Evolutionary conservation across 2,888 invertebrate genomes (phyloP), one percentile per base, ranked within the genome.

Genomic region (Oxycera nigricornis): DNA sequence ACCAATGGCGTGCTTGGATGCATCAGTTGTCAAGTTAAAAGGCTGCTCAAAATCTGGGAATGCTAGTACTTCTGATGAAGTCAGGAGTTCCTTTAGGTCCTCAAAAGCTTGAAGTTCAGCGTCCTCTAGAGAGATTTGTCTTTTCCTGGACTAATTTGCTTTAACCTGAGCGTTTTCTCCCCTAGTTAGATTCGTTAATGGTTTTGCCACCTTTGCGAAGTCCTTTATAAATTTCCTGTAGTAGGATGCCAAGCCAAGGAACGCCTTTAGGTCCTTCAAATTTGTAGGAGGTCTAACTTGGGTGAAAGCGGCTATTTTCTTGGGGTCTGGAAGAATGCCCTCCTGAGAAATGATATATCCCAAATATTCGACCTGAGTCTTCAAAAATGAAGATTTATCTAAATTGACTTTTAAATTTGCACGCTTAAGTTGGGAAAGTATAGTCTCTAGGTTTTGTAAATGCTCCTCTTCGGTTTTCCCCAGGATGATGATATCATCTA

Each of bases 401-500:
- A 65, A 24, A 22, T 65, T 67, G 2, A 65, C 67, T 17, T 41
- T 55, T 2, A 57, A 30, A 20, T 68, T 74, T 1, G 41, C 57
- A n/a, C 59, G 7, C 28, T 67, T 17, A 1, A 72, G 30, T 17
- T 62, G 41, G 0, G 24, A 7, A 30, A 74, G 35, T 28, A 74
- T 52, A 22, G 31, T 62, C 28, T 41, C 22, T 4, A 74, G n/a
- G 55, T 50, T 70, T 17, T 46, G 2, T 1, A 74, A 20, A 46
- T 59, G 61, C 11, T 74, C 41, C 3, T 70, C 31, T 17, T 74
- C 75, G 20, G 35, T 17, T 52, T 65, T 30, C 0, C 61, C 68
- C 20, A 73, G 73, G 6, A 65, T 31, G 28, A 35, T 77, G 22
- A 67, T 68, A 41, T 75, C 74, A 26, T 76, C 76, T 0, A 76